Evolutionary conservation across 2,888 invertebrate genomes (phyloP).

Genomic region (Sinopyrophorus schimmeli): DNA sequence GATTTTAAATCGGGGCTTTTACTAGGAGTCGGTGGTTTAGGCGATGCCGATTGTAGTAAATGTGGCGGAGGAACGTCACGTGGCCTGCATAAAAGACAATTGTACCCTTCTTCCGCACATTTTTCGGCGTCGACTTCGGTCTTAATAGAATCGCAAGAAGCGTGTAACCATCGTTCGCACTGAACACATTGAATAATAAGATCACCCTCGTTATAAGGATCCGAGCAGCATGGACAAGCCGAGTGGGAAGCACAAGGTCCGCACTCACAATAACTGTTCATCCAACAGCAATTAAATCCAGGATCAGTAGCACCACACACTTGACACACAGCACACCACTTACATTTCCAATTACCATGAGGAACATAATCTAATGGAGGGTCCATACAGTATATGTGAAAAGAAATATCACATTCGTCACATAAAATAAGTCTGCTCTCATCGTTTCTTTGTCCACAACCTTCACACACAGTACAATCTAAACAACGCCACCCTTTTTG

Average conservation of each 20-base stretch:
- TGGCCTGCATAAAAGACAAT: conserved; percentile 88
- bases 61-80: conserved; percentile 78
- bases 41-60: conserved; percentile 58
- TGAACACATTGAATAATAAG: conserved; percentile 93
- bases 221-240: conserved; percentile 84
- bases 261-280: conserved; percentile 88
- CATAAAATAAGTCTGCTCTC: conserved; percentile 93
- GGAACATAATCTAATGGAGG: conserved; percentile 94
- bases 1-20: conserved; percentile 55
- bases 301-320: conserved; percentile 86
- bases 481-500: conserved; percentile 66
- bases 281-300: conserved; percentile 75
- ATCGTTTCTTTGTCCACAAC: conserved; percentile 95
- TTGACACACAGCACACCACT: conserved; percentile 92
- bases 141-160: conserved; percentile 85
- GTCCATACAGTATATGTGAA: conserved; percentile 98
- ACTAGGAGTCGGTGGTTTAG: conserved; percentile 56
- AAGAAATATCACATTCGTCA: conserved; percentile 99
- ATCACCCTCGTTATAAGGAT: conserved; percentile 86
- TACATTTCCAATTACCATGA: conserved; percentile 97
- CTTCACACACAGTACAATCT: conserved; percentile 99
- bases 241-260: conserved; percentile 91
- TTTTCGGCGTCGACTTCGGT: conserved; percentile 89
- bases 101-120: conserved; percentile 90
- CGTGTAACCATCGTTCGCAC: conserved; percentile 96